A percentile compares a stretch with the other conserved stretches of the same genome.
These are phyloP conservation scores for Orius insidiosus DNA, from an alignment of 1,140 invertebrate species.

Conservation along the genomic window DNA sequence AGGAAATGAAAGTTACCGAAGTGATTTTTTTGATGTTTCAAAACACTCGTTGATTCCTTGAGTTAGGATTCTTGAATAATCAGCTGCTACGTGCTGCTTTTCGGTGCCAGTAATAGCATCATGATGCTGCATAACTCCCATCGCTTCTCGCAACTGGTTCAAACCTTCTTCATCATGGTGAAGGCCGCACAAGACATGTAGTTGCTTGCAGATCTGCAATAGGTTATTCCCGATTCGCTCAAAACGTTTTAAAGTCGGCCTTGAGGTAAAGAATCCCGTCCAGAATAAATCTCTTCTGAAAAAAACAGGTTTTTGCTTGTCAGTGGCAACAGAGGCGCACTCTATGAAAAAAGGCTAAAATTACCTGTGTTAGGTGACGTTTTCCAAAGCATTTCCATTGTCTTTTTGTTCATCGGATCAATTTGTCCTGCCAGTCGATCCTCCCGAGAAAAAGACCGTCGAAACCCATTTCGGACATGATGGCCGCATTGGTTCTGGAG, in stretches of 20 bases:
- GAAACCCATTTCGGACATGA: constrained; percentile 50
- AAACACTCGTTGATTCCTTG: constrained; percentile 37
- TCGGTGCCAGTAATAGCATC: constrained; percentile 50
- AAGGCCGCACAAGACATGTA: constrained; percentile 26
- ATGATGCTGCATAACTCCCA: constrained; percentile 55
- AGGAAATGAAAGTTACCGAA: constrained; percentile 25
- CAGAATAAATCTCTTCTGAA: constrained; percentile 50
- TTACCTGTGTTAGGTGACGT: no score
- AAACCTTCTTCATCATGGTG: constrained; percentile 25
- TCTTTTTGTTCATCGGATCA: constrained; percentile 38
- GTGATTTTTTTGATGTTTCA: constrained; percentile 27
- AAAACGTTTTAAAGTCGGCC: constrained; percentile 67
- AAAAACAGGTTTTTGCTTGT: not conserved
- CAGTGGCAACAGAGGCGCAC: no score
- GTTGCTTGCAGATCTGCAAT: constrained; percentile 31
- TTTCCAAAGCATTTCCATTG: constrained; percentile 63
- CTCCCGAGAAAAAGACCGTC: constrained; percentile 58
- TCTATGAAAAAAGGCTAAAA: no score
- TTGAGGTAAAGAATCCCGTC: constrained; percentile 89
- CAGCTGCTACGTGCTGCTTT: constrained; percentile 76
- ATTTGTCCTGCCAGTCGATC: constrained; percentile 59
- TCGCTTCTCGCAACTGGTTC: constrained; percentile 28
- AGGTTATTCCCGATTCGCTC: constrained; percentile 59
- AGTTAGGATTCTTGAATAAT: constrained; percentile 59
- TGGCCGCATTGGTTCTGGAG: constrained; percentile 45